Conservation (phyloP, 64 coral and sea anemone species). For the Pocillopora verrucosa region DNA sequence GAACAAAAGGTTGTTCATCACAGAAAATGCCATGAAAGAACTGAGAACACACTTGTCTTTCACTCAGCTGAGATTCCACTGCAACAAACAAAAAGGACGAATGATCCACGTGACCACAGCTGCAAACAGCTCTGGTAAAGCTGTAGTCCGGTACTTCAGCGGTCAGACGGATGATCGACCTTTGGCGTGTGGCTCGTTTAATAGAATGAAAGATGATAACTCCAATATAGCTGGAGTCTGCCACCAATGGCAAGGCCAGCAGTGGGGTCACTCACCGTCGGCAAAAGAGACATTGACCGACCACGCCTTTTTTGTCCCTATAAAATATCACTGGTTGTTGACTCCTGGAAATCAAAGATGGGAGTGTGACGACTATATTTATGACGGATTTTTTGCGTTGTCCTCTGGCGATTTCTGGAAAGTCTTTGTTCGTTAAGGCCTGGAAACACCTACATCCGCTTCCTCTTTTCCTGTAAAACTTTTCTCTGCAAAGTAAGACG, state of each 20-base stretch:
- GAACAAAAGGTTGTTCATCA: no score
- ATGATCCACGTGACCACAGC: constrained; percentile 14
- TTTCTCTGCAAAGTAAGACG: no score
- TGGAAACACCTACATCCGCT: no score
- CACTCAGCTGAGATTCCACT: background rate
- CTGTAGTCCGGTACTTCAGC: constrained; percentile 7
- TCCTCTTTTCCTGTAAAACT: no score
- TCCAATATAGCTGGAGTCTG: background rate
- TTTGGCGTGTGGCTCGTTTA: background rate
- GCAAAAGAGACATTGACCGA: background rate
- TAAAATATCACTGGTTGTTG: background rate
- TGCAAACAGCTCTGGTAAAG: background rate
- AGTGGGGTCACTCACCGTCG: background rate
- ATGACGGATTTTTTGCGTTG: background rate
- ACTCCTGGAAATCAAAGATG: background rate
- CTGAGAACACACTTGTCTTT: no score
- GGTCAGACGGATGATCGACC: background rate
- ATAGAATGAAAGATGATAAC: background rate
- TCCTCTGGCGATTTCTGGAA: constrained; percentile 25
- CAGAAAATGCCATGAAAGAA: no score
- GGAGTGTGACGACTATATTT: background rate
- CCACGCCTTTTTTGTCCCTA: background rate
- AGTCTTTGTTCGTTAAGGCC: background rate
- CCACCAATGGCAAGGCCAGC: background rate
- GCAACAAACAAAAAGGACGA: constrained; percentile 2